Conservation (phyloP, 2,113 vertebrate genomes). For the Numida meleagris region DNA sequence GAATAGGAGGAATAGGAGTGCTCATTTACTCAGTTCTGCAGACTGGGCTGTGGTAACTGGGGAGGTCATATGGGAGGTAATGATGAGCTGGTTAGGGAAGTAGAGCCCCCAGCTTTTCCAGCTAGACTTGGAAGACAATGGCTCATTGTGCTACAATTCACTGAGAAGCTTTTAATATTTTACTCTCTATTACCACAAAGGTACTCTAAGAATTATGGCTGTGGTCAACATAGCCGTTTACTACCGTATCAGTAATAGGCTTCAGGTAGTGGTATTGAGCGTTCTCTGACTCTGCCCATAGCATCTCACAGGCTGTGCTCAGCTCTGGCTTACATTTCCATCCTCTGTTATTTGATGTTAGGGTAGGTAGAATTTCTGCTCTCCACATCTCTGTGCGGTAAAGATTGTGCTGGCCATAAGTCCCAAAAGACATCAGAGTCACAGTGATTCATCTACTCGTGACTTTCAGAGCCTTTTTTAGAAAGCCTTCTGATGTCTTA, state of each 20-base stretch:
- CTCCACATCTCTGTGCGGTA: not conserved
- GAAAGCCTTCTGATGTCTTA: not conserved
- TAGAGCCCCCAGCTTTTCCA: not conserved
- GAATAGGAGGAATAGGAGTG: not conserved
- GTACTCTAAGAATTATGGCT: not conserved
- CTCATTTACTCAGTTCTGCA: not conserved
- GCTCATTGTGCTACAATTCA: not conserved
- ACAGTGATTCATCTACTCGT: not conserved
- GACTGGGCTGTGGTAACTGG: not conserved
- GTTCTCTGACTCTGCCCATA: not conserved
- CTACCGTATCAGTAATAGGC: not conserved
- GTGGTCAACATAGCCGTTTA: not conserved
- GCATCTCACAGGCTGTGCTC: not conserved
- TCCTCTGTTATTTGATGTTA: not conserved
- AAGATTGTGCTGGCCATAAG: not conserved
- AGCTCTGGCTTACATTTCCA: not conserved
- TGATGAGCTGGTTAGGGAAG: rapidly evolving
- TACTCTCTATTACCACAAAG: not conserved
- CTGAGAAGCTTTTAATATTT: not conserved
- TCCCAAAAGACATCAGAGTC: not conserved
- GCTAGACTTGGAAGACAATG: not conserved
- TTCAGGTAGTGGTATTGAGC: not conserved
- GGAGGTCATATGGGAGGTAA: not conserved
- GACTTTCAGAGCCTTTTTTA: not conserved
- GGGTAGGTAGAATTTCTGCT: not conserved